These are phyloP conservation scores for Aptenodytes forsteri DNA, from an alignment of 2,113 vertebrate genomes.

Conservation along the genomic window DNA sequence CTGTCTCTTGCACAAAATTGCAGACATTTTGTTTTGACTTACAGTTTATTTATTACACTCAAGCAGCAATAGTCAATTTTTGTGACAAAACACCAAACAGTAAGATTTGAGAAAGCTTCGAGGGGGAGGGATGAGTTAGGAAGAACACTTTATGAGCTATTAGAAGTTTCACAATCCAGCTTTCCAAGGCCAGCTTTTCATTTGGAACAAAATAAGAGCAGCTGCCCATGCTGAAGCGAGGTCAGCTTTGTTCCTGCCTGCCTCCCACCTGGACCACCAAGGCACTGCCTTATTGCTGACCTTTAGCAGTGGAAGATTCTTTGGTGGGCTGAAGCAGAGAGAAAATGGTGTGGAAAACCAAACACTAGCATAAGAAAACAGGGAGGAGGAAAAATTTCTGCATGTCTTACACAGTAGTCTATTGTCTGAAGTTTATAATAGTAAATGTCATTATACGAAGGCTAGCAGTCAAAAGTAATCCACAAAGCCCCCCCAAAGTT, in stretches of 20 bases:
- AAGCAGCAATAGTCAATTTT: background rate
- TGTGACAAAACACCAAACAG: constrained; percentile 4
- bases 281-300: constrained; percentile 15
- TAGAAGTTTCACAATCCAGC: background rate
- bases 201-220: constrained; percentile 23
- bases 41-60: background rate
- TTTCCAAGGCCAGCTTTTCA: constrained; percentile 7
- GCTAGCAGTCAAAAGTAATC: background rate
- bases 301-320: background rate
- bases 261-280: constrained; percentile 68
- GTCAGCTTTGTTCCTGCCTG: constrained; percentile 6
- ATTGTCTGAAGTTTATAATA: background rate
- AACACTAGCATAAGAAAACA: background rate
- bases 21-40: constrained; percentile 15
- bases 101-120: background rate
- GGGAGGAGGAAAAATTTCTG: background rate
- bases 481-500: background rate
- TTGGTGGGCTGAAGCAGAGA: background rate
- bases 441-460: background rate
- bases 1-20: background rate
- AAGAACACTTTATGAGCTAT: background rate
- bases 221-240: background rate
- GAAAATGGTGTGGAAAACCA: background rate
- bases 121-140: background rate
- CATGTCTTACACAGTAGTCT: background rate